phyloP scores from a whole-genome alignment of 2,797 vertebrate genomes.

The Gymnocypris eckloni region DNA sequence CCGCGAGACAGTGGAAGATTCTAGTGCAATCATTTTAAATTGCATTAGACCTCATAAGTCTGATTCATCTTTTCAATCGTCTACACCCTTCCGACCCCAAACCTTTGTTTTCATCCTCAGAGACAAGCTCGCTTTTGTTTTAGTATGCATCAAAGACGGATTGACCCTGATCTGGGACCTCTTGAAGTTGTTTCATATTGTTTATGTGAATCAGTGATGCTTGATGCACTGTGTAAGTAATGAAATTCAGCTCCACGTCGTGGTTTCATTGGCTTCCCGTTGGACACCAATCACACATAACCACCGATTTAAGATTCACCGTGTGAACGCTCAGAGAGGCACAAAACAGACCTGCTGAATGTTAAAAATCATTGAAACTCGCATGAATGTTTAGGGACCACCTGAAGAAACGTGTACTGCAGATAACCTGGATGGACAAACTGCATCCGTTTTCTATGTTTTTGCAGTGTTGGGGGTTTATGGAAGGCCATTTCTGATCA shows the following conservation, averaged over 20 bases:
- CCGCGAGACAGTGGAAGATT: constrained; percentile 26
- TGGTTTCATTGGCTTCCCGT: constrained; percentile 48
- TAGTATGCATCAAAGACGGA: not conserved
- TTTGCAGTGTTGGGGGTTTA: not conserved
- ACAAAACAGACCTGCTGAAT: constrained; percentile 26
- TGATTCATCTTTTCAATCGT: constrained; percentile 34
- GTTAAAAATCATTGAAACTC: not conserved
- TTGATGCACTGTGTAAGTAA: constrained; percentile 26
- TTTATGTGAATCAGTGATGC: constrained; percentile 11
- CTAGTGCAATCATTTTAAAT: constrained; percentile 29
- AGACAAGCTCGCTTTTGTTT: constrained; percentile 29
- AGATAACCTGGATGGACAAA: not conserved
- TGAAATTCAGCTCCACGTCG: constrained; percentile 34
- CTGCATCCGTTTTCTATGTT: not conserved
- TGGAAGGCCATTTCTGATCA: not conserved
- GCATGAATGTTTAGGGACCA: not conserved
- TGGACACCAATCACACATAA: constrained; percentile 39
- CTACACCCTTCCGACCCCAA: constrained; percentile 19
- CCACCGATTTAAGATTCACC: constrained; percentile 41
- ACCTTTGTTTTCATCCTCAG: constrained; percentile 43
- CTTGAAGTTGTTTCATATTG: constrained; percentile 42
- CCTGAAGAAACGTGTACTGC: not conserved
- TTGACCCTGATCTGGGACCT: constrained; percentile 27
- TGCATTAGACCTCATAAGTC: constrained; percentile 38
- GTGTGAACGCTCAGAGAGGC: not conserved